A percentile compares a stretch with the other conserved stretches of the same genome.
phyloP scores from a whole-genome alignment of 1,140 invertebrate genomes.

The Nixonia krombeini region DNA sequence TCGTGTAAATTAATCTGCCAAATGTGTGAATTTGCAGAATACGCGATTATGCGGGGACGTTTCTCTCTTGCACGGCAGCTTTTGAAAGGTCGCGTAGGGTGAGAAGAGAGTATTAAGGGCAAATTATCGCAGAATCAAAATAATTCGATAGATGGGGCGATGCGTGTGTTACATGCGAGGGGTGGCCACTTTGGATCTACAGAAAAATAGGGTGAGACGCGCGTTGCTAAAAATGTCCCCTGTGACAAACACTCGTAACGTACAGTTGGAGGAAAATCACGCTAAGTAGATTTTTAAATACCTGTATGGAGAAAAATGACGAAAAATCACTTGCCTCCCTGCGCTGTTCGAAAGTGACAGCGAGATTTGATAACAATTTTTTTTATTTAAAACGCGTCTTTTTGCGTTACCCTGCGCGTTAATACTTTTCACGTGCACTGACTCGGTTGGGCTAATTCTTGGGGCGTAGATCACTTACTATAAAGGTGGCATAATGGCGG shows the following conservation, averaged over 20 bases:
- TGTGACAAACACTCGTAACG: slow-evolving; percentile 27
- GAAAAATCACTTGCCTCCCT: neutral
- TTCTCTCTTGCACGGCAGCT: slow-evolving; percentile 28
- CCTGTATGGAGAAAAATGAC: slow-evolving; percentile 10
- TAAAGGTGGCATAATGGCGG: slow-evolving; percentile 44
- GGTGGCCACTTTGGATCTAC: slow-evolving; percentile 51
- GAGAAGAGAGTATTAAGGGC: slow-evolving; percentile 60
- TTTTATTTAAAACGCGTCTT: neutral
- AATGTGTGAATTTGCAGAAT: too few relatives aligned
- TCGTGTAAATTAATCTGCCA: neutral
- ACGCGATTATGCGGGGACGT: too few relatives aligned
- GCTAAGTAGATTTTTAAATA: slow-evolving; percentile 33
- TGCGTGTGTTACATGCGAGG: slow-evolving; percentile 55
- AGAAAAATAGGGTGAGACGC: slow-evolving; percentile 39
- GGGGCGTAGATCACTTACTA: slow-evolving; percentile 48
- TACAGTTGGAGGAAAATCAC: slow-evolving; percentile 39
- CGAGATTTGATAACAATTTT: too few relatives aligned
- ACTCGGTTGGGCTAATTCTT: slow-evolving; percentile 59
- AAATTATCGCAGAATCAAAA: slow-evolving; percentile 71
- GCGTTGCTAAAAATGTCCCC: slow-evolving; percentile 53
- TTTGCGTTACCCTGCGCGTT: too few relatives aligned
- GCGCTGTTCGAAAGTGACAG: too few relatives aligned
- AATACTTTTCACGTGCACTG: slow-evolving; percentile 47
- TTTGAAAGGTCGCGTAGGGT: slow-evolving; percentile 35
- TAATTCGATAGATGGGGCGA: slow-evolving; percentile 67